Percentiles rank a stretch among this genome's conserved stretches.
phyloP scores from a whole-genome alignment of 2,888 invertebrate species.

The Chaetogeoica ovagalla region DNA sequence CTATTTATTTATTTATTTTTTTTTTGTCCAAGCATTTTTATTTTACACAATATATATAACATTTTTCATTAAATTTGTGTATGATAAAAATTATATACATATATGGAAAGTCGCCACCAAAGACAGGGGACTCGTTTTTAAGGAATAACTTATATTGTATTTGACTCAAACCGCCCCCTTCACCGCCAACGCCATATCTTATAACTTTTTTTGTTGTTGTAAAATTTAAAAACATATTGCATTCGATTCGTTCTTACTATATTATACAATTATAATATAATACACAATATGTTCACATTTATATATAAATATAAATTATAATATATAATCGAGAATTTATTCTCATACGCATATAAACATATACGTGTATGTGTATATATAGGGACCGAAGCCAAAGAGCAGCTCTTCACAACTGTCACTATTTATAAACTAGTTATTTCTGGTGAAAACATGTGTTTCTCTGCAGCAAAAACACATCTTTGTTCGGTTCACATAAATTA shows the following conservation, averaged over 20 bases:
- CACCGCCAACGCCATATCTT: no score
- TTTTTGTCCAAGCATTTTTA: no score
- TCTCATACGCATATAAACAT: constrained; percentile 6
- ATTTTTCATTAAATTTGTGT: no score
- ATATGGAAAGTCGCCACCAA: no score
- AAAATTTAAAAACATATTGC: not conserved
- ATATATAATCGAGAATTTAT: constrained; percentile 37
- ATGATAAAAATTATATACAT: no score
- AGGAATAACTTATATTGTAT: no score
- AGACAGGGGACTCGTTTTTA: no score
- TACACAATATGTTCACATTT: constrained; percentile 2
- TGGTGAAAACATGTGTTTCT: constrained; percentile 52
- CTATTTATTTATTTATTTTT: no score
- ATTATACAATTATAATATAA: not conserved
- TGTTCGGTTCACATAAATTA: constrained; percentile 50
- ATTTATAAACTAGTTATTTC: constrained; percentile 53
- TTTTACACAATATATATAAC: no score
- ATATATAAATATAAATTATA: constrained; percentile 35
- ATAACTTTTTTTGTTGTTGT: not conserved
- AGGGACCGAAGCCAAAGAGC: constrained; percentile 47
- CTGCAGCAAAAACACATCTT: constrained; percentile 44
- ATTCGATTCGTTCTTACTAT: not conserved
- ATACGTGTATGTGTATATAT: not conserved
- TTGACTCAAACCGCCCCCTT: no score
- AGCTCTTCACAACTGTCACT: constrained; percentile 51